phyloP scores from a whole-genome alignment of 1,140 invertebrate genomes.

The Drosophila novamexicana region DNA sequence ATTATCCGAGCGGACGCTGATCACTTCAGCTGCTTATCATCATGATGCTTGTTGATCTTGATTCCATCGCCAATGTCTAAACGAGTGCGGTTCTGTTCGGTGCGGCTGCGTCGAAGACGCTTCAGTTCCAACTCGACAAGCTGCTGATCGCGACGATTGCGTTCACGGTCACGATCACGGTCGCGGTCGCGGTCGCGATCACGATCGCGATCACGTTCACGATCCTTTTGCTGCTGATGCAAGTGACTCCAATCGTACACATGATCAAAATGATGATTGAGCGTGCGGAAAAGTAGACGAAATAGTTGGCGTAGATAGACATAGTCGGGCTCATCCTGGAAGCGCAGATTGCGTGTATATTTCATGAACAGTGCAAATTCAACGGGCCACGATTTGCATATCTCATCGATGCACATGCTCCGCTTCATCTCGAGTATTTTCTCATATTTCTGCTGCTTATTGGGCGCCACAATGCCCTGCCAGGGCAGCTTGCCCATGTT shows the following conservation, averaged over 20 bases:
- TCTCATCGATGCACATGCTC: constrained; percentile 96
- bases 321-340: constrained; percentile 99
- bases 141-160: constrained; percentile 2
- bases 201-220: constrained; percentile 12
- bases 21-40: constrained; percentile 23
- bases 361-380: constrained; percentile 99
- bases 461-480: constrained; percentile 98
- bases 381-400: constrained; percentile 93
- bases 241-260: constrained; percentile 99
- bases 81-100: constrained; percentile 10
- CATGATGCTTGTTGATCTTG: not conserved
- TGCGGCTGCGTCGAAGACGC: not conserved
- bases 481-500: constrained; percentile 97
- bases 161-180: not conserved
- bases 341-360: constrained; percentile 97
- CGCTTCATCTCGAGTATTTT: constrained; percentile 99
- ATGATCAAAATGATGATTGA: constrained; percentile 99
- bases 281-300: constrained; percentile 96
- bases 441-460: constrained; percentile 99
- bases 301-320: constrained; percentile 97
- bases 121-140: constrained; percentile 13
- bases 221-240: constrained; percentile 42
- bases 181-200: constrained; percentile 29
- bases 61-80: constrained; percentile 35
- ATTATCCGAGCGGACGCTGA: too few species aligned